Percentiles rank a stretch among this genome's conserved stretches.
Evolutionary conservation across 2,888 invertebrate species (phyloP).

Genomic region (Myopa tessellatipennis): DNA sequence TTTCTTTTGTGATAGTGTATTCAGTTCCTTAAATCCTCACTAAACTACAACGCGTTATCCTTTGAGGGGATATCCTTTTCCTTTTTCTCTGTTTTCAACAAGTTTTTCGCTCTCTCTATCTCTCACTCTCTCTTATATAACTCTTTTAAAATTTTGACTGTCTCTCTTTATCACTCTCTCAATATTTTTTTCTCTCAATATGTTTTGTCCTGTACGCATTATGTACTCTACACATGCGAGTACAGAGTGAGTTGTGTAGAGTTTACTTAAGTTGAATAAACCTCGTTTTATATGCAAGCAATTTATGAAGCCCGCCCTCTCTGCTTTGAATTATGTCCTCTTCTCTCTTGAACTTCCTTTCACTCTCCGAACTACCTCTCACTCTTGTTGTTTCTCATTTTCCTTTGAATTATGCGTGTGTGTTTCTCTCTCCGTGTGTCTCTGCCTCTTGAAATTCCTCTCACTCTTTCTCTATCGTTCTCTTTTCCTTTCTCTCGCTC

Average conservation of each 20-base stretch:
- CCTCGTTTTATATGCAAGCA: constrained; percentile 8
- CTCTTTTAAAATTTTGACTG: too few relatives aligned
- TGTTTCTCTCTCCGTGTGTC: constrained; percentile 7
- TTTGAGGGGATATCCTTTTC: background rate
- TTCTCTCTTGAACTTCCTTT: background rate
- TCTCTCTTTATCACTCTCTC: too few relatives aligned
- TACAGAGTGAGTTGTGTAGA: constrained; percentile 16
- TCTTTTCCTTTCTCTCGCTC: background rate
- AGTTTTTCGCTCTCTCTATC: too few relatives aligned
- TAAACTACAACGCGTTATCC: background rate
- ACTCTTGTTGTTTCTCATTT: too few relatives aligned
- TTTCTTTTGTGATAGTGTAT: background rate
- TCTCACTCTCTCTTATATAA: too few relatives aligned
- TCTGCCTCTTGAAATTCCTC: background rate
- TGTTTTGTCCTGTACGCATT: too few relatives aligned
- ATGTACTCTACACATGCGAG: too few relatives aligned
- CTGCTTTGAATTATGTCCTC: background rate
- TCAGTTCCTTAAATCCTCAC: background rate
- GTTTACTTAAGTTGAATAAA: constrained; percentile 32
- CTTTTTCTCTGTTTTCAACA: background rate
- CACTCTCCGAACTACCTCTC: background rate
- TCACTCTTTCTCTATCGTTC: background rate
- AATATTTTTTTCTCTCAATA: too few relatives aligned
- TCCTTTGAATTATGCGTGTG: background rate
- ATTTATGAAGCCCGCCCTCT: background rate